phyloP scores from a whole-genome alignment of 2,888 invertebrate species.

The Andrena marginata region DNA sequence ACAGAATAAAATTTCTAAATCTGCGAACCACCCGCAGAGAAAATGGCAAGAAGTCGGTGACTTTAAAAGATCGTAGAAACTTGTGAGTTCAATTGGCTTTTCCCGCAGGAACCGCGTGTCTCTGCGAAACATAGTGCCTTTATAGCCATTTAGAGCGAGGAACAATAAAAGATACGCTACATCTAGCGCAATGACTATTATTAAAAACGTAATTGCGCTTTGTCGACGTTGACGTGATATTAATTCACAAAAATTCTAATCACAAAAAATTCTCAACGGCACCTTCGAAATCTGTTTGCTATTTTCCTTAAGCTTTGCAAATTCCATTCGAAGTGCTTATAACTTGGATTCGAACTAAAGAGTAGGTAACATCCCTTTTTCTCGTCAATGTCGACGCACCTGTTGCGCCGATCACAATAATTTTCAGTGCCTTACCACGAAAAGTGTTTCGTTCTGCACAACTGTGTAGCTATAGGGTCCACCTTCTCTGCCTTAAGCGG shows the following conservation, averaged over 20 bases:
- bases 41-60: not conserved
- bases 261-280: not conserved
- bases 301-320: no score
- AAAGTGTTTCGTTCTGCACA: conserved; percentile 2
- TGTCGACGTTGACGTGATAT: conserved; percentile 3
- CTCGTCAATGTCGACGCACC: conserved; percentile 3
- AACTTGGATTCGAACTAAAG: not conserved
- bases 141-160: conserved; percentile 63
- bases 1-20: not conserved
- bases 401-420: conserved; percentile 18
- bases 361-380: not conserved
- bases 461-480: not conserved
- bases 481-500: not conserved
- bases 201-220: not conserved
- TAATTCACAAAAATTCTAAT: not conserved
- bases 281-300: not conserved
- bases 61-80: conserved; percentile 1
- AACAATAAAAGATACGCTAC: conserved; percentile 40
- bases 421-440: conserved; percentile 24
- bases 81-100: conserved; percentile 28
- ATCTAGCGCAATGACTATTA: conserved; percentile 26
- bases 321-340: no score
- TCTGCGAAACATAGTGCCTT: conserved; percentile 79
- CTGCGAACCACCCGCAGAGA: not conserved
- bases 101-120: conserved; percentile 66